Evolutionary conservation across 1,140 invertebrate genomes (phyloP).

Genomic region (Nautilus pompilius): DNA sequence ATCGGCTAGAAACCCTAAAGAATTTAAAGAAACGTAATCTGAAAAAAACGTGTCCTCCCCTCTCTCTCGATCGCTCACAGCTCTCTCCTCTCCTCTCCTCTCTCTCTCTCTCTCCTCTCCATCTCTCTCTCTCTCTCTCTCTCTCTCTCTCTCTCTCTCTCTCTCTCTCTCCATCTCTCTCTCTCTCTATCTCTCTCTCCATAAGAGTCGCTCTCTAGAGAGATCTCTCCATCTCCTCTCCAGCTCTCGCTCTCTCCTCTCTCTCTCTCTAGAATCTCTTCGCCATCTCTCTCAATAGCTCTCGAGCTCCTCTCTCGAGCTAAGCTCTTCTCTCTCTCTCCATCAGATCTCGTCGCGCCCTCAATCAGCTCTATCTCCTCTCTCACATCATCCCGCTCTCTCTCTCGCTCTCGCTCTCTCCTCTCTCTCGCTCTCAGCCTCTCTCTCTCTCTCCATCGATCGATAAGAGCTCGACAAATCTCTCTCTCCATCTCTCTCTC

Average conservation of each 20-base stretch:
- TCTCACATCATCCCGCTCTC: not conserved
- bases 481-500: slow-evolving; percentile 53
- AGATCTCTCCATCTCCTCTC: slow-evolving; percentile 1
- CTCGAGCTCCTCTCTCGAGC: not conserved
- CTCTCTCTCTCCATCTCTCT: not conserved
- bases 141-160: not conserved
- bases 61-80: too few species aligned
- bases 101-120: too few species aligned
- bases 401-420: not conserved
- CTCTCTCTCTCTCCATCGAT: slow-evolving; percentile 52
- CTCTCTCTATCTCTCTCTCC: slow-evolving; percentile 3
- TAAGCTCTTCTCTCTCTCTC: slow-evolving; percentile 1
- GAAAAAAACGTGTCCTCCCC: too few species aligned
- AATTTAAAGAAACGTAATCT: too few species aligned
- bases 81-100: too few species aligned
- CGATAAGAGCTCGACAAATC: not conserved
- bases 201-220: not conserved
- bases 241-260: not conserved
- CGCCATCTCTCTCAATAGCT: not conserved
- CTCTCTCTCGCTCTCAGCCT: slow-evolving; percentile 9
- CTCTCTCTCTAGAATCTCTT: not conserved
- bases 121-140: too few species aligned
- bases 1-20: too few species aligned
- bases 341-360: not conserved
- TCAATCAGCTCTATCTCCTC: not conserved